Evolutionary conservation across 2,113 vertebrate species (phyloP), one percentile per base, ranked within the genome.

Genomic region (Indicator indicator): DNA sequence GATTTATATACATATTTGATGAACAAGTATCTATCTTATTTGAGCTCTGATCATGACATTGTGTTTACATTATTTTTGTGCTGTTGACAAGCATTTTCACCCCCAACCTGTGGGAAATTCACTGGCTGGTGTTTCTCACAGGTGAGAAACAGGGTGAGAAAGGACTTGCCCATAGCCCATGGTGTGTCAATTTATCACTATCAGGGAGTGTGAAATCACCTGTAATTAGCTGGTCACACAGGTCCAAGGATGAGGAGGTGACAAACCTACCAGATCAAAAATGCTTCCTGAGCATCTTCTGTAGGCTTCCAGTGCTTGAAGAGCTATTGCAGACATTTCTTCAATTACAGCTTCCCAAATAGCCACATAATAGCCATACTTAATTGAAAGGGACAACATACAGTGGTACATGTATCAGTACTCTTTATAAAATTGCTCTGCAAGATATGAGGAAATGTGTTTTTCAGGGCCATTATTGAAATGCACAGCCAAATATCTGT

Each of bases 21-120:
- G 88, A 89, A 83, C 11, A 78, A 90, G 69, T 27, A 21, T 68
- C 72, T 74, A n/a, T 79, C 28, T 88, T 88, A 83, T 58, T 72
- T 80, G 44, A 78, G 73, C 83, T 94, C 73, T 94, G 72, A 58
- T 81, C 23, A 0, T 83, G 73, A 79, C 36, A 44, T 12, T 81
- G 42, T 33, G 5, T 81, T 89, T 94, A 36, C 65, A 33, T 81
- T 95, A n/a, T 85, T 83, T 90, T 70, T 89, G 56, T 71, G 82
- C 76, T 81, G 32, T 68, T 81, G 90, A 75, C 7, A 12, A 88
- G 58, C 48, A 44, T 77, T 93, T 94, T 84, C 62, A 40, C 62
- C 24, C 72, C 38, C 76, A 90, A 50, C 26, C 65, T 94, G 40
- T 88, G 76, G 92, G 90, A 96, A 95, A 78, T 95, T 67, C 12